Conservation (phyloP, 2,797 vertebrate genomes). For the Danio aesculapii region DNA sequence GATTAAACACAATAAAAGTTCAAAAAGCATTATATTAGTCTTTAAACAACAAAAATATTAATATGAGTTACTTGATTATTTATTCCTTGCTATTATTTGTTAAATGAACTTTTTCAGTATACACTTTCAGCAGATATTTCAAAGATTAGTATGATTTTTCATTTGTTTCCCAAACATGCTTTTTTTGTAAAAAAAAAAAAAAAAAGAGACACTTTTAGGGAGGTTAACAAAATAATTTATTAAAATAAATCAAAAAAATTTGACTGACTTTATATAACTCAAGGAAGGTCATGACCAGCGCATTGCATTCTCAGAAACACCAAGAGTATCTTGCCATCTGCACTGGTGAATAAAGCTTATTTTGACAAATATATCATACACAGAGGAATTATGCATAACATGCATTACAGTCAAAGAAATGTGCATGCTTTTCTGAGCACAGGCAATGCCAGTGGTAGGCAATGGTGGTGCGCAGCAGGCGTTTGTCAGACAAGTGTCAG, state of each 20-base stretch:
- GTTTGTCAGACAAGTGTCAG: constrained; percentile 29
- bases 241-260: background rate
- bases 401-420: background rate
- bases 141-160: no score
- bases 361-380: background rate
- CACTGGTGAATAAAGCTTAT: background rate
- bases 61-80: no score
- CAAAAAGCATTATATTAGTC: no score
- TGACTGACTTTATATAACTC: background rate
- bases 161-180: no score
- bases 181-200: no score
- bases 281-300: background rate
- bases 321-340: background rate
- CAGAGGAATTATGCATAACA: background rate
- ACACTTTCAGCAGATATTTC: no score
- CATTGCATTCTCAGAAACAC: background rate
- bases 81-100: no score
- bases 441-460: background rate
- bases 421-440: background rate
- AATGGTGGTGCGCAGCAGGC: background rate
- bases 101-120: no score
- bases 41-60: no score
- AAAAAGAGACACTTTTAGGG: no score
- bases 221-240: background rate
- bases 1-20: no score